Base-by-base conservation (phyloP, 1,140 invertebrate genomes). In the Protaetia brevitarsis region DNA sequence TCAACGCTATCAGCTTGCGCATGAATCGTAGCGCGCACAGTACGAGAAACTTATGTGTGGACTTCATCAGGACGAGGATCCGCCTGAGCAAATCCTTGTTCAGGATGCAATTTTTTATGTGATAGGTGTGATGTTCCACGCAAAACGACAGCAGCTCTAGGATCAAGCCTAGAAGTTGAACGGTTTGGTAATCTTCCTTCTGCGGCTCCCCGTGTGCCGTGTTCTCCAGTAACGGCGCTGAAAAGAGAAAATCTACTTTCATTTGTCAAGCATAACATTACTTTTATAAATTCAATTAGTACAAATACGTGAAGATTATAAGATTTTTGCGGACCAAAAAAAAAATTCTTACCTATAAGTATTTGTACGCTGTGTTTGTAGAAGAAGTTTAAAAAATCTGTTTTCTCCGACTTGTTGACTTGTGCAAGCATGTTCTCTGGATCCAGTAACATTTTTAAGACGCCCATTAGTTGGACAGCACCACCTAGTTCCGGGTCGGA, bases 61-160 rank as follows among this genome's bases (percentile, higher is more conserved):
- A 98, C 80, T 96, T 96, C 91, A 99, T 96, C 45, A 99, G 84
- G 66, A 99, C 94, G 67, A 99, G 83, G 78, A 99, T 95, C 80
- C 93, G 87, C 77, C 93, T 88, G 60, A 99, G 85, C 68, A 99
- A 84, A 83, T 99, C 96, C 84, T 97, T 98, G 79, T 95, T 95
- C 70, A 99, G 87, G 78, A 99, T 93, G 80, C 95, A 98, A 77
- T 97, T 98, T 79, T 98, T 98, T 76, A 99, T 97, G 80, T 99
- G 96, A 83, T 97, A 98, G 51, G 93, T 94, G 82, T 99, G 98
- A 84, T 99, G 96, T 81, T 99, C 97, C n/a, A 99, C 95, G 82
- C 97, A 99, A 80, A 99, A 99, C n/a, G 95, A 94, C 59, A 99
- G 82, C 70, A 99, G 82, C 79, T 99, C 97, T 64, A 99, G 79